Conservation (phyloP, 2,888 invertebrate genomes). For the Agrochola macilenta region DNA sequence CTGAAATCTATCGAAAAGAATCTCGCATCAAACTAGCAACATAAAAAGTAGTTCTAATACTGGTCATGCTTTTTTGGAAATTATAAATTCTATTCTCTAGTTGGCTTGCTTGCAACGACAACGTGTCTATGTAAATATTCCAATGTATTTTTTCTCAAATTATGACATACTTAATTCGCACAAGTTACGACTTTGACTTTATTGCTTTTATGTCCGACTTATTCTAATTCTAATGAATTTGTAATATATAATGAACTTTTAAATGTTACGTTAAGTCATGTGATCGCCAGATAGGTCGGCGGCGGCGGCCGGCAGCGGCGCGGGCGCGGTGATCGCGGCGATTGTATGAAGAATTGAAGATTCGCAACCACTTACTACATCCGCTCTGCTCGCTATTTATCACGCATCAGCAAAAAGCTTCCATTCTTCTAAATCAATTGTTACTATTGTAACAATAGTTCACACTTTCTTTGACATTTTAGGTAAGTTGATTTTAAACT, state of each 20-base stretch:
- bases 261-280: slow-evolving; percentile 53
- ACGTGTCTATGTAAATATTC: slow-evolving; percentile 1
- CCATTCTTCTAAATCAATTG: slow-evolving; percentile 36
- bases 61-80: neutral
- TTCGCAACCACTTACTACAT: slow-evolving; percentile 37
- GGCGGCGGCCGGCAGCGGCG: too few relatives aligned
- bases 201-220: slow-evolving; percentile 32
- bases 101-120: too few relatives aligned
- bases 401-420: slow-evolving; percentile 11
- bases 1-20: neutral
- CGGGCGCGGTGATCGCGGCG: too few relatives aligned
- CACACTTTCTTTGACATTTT: slow-evolving; percentile 33
- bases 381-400: slow-evolving; percentile 9
- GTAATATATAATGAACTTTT: slow-evolving; percentile 25
- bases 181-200: slow-evolving; percentile 6
- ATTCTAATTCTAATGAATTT: slow-evolving; percentile 29
- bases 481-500: slow-evolving; percentile 16
- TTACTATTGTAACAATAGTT: slow-evolving; percentile 22
- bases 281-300: slow-evolving; percentile 28
- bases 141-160: neutral
- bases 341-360: slow-evolving; percentile 21
- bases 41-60: too few relatives aligned
- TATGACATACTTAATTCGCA: slow-evolving; percentile 5
- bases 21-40: neutral
- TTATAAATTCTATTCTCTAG: neutral